Evolutionary conservation across 2,113 vertebrate species (phyloP).

Genomic region (Pipra filicauda): DNA sequence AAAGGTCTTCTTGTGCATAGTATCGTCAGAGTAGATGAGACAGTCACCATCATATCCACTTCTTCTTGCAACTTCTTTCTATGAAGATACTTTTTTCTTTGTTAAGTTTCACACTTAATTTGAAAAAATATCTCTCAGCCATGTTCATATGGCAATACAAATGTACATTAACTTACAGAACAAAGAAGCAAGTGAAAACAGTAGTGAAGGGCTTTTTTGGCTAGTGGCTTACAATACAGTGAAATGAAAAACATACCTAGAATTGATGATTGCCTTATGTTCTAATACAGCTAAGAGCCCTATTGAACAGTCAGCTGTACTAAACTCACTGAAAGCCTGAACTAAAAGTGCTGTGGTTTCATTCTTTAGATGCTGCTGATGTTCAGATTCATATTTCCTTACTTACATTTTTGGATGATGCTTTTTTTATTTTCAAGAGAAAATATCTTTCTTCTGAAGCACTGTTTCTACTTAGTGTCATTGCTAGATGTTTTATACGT

Average conservation of each 20-base stretch:
- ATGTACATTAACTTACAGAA: not conserved
- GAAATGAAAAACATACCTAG: not conserved
- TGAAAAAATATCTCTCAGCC: not conserved
- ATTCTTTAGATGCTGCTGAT: not conserved
- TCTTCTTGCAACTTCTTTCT: not conserved
- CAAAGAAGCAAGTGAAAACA: not conserved
- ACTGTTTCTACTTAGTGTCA: not conserved
- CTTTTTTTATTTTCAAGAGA: not conserved
- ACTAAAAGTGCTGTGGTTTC: not conserved
- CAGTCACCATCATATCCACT: not conserved
- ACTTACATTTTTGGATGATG: not conserved
- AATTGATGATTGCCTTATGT: not conserved
- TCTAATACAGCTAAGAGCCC: not conserved
- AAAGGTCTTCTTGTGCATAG: not conserved
- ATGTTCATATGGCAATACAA: not conserved
- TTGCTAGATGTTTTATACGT: not conserved
- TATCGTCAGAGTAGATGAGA: not conserved
- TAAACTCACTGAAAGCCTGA: not conserved
- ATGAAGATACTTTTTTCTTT: not conserved
- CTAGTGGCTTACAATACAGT: not conserved
- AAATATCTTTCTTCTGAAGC: not conserved
- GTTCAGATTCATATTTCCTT: not conserved
- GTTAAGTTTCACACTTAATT: not conserved
- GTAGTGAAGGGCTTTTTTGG: not conserved
- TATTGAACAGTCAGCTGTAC: not conserved